Percentiles rank a stretch among this genome's conserved stretches.
Evolutionary conservation across 1,140 invertebrate species (phyloP).

Genomic region (Phocides pigmalion): DNA sequence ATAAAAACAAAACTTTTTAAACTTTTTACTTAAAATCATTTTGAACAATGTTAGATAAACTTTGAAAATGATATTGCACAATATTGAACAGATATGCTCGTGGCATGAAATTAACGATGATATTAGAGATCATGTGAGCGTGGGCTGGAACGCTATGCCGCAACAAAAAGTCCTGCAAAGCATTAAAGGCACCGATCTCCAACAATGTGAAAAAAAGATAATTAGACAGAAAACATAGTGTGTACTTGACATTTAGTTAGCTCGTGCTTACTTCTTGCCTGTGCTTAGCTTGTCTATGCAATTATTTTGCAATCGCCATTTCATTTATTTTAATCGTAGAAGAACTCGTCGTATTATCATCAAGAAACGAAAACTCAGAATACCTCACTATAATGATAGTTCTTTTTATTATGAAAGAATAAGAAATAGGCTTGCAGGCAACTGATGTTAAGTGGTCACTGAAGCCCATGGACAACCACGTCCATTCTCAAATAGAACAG

Average conservation of each 20-base stretch:
- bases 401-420: too few relatives aligned
- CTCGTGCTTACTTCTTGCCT: slow-evolving; percentile 33
- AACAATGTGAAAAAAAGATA: slow-evolving; percentile 40
- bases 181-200: slow-evolving; percentile 37
- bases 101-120: slow-evolving; percentile 15
- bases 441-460: too few relatives aligned
- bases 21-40: too few relatives aligned
- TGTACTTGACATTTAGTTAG: slow-evolving; percentile 52
- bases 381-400: too few relatives aligned
- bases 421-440: too few relatives aligned
- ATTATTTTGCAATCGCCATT: slow-evolving; percentile 39
- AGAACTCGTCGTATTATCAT: not conserved
- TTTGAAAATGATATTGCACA: too few relatives aligned
- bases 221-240: slow-evolving; percentile 43
- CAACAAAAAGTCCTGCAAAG: slow-evolving; percentile 17
- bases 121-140: slow-evolving; percentile 2
- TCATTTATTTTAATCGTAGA: slow-evolving; percentile 29
- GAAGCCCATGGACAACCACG: too few relatives aligned
- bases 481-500: too few relatives aligned
- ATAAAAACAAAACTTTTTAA: too few relatives aligned
- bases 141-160: slow-evolving; percentile 28
- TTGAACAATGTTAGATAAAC: too few relatives aligned
- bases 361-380: not conserved
- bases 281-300: slow-evolving; percentile 41
- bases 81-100: not conserved